phyloP scores from a whole-genome alignment of 2,888 invertebrate species.

The Xanthia icteritia region DNA sequence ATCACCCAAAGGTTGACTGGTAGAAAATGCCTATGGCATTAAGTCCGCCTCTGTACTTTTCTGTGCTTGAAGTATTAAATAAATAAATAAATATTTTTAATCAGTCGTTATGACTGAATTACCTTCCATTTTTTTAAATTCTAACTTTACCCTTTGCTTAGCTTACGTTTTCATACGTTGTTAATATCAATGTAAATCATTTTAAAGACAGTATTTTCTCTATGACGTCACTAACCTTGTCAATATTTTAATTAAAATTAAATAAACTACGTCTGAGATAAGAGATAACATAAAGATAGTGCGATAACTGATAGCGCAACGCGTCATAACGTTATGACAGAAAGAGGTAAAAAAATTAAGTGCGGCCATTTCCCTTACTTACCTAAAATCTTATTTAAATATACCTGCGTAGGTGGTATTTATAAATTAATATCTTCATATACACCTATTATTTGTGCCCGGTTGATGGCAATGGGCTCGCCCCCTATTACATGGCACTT shows the following conservation, averaged over 20 bases:
- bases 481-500: background rate
- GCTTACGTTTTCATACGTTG: background rate
- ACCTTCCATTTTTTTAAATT: background rate
- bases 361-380: constrained; percentile 2
- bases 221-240: constrained; percentile 39
- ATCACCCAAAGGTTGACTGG: too few relatives aligned
- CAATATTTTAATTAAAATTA: constrained; percentile 2
- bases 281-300: constrained; percentile 21
- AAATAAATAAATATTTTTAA: background rate
- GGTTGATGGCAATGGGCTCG: too few relatives aligned
- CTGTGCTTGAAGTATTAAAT: too few relatives aligned
- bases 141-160: background rate
- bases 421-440: background rate
- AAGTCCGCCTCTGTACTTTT: too few relatives aligned
- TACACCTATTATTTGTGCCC: background rate
- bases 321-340: constrained; percentile 13
- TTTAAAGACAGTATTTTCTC: constrained; percentile 1
- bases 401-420: background rate
- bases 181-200: background rate
- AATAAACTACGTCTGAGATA: constrained; percentile 26
- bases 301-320: constrained; percentile 18
- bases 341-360: constrained; percentile 7
- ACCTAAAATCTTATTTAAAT: background rate
- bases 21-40: too few relatives aligned
- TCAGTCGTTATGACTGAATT: background rate